Percentiles rank a stretch among this genome's conserved stretches.
phyloP scores from a whole-genome alignment of 2,888 invertebrate species.

The Heliconius cydno region DNA sequence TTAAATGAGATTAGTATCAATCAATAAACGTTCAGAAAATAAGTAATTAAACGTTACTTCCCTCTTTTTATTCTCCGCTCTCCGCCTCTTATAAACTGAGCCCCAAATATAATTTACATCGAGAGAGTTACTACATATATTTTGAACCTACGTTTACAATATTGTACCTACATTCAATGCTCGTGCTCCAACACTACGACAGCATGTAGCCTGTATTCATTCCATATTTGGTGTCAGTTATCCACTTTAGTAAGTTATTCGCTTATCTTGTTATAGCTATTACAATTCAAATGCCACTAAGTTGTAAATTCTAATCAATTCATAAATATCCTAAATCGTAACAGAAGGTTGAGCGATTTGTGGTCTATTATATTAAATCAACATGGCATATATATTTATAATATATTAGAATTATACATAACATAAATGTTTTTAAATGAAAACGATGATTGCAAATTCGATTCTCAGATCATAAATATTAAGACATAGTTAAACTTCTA shows the following conservation, averaged over 20 bases:
- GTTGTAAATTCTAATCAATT: slow-evolving; percentile 26
- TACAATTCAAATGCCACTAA: slow-evolving; percentile 23
- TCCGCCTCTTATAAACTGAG: too few relatives aligned
- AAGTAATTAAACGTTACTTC: too few relatives aligned
- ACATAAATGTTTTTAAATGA: too few relatives aligned
- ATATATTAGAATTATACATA: not conserved
- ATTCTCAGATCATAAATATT: not conserved
- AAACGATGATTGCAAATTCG: too few relatives aligned
- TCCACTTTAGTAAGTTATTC: not conserved
- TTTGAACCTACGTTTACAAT: not conserved
- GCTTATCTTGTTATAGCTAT: not conserved
- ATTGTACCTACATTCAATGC: not conserved
- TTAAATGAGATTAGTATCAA: too few relatives aligned
- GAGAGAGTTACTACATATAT: not conserved
- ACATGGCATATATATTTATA: not conserved
- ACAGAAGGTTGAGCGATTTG: not conserved
- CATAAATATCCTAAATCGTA: slow-evolving; percentile 19
- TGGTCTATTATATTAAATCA: not conserved
- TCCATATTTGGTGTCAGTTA: not conserved
- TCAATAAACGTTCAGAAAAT: too few relatives aligned
- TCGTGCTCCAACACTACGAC: not conserved
- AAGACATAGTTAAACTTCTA: not conserved
- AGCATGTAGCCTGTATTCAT: not conserved
- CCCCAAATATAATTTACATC: too few relatives aligned
- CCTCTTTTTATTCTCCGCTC: too few relatives aligned